Base-by-base conservation (phyloP, 2,888 invertebrate species). In the Campaea margaritaria region DNA sequence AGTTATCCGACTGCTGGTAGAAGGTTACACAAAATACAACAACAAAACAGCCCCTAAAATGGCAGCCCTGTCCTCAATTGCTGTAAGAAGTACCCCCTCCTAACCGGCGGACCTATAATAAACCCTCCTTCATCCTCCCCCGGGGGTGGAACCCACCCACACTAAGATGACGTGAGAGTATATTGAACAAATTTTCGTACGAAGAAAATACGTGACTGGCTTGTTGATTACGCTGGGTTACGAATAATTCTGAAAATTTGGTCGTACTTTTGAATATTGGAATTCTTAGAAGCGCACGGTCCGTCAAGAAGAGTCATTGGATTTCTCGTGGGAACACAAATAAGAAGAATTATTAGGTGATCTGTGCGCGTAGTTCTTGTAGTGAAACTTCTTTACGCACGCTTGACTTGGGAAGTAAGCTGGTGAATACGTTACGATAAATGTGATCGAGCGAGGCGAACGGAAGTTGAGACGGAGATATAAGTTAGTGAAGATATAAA, bases 131-230 rank as follows among this genome's bases (percentile, higher is more conserved):
- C 58, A 55, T 64, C 55, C 68, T n/a, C 52, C 62, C 73, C 76
- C 69, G 55, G 27, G 69, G 50, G 50, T 54, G 58, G 58, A 51
- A 36, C 73, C 76, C 83, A 78, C 88, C 82, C 88, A 79, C 87
- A 87, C 87, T 86, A 89, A 90, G 90, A 90, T 81, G 87, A 85
- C 83, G 77, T 72, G 76, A 69, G 63, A 79, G 81, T 85, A 84
- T 86, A 89, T 89, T 85, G 87, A 87, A 87, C 65, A 67, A 86
- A 91, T 90, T 91, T 88, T 89, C 89, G 79, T 78, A 65, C 76
- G 79, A 69, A 74, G 76, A 79, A 70, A 68, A 73, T 70, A 74
- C 70, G 70, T 65, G 75, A 76, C 89, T 87, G 70, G 87, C 72
- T 77, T 87, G 75, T 74, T 81, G 82, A 89, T 87, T 88, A 77